phyloP scores from a whole-genome alignment of 92 coral and sea anemone species.

The Chrysogorgia sp. region DNA sequence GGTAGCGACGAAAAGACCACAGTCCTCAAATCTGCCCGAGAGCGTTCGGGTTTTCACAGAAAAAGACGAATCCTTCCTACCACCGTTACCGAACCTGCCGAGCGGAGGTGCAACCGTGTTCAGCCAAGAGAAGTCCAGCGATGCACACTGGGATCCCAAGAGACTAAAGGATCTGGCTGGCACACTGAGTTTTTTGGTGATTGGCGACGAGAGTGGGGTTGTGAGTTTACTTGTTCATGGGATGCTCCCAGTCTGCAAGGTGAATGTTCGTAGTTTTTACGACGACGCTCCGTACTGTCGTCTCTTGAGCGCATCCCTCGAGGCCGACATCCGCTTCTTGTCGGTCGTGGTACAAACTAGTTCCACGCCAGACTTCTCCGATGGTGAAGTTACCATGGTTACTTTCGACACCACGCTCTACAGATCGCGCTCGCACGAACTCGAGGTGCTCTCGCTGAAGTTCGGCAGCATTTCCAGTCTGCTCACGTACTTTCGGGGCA shows the following conservation, averaged over 20 bases:
- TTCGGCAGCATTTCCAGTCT: constrained; percentile 71
- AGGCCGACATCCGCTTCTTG: constrained; percentile 65
- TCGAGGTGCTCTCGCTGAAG: constrained; percentile 83
- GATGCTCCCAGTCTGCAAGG: constrained; percentile 70
- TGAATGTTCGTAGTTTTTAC: constrained; percentile 47
- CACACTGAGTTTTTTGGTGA: constrained; percentile 75
- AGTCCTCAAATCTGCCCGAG: constrained; percentile 14
- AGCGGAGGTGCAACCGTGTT: constrained; percentile 82
- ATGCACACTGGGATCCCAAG: constrained; percentile 81
- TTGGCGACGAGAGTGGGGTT: constrained; percentile 73
- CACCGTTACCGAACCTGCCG: constrained; percentile 78
- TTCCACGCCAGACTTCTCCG: constrained; percentile 30
- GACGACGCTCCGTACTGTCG: constrained; percentile 28
- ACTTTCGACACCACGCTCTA: constrained; percentile 72
- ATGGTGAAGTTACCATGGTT: constrained; percentile 43
- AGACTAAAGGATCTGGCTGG: constrained; percentile 74
- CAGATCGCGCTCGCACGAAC: constrained; percentile 71
- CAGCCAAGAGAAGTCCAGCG: constrained; percentile 73
- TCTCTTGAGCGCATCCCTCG: constrained; percentile 65
- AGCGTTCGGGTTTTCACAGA: constrained; percentile 66
- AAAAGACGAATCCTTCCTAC: constrained; percentile 76
- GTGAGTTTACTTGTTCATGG: constrained; percentile 73
- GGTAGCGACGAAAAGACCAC: constrained; percentile 60
- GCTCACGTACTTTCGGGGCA: constrained; percentile 80
- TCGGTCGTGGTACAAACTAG: constrained; percentile 64